Evolutionary conservation across 2,797 vertebrate species (phyloP), one percentile per base, ranked within the genome.

Genomic region (Acomys russatus): DNA sequence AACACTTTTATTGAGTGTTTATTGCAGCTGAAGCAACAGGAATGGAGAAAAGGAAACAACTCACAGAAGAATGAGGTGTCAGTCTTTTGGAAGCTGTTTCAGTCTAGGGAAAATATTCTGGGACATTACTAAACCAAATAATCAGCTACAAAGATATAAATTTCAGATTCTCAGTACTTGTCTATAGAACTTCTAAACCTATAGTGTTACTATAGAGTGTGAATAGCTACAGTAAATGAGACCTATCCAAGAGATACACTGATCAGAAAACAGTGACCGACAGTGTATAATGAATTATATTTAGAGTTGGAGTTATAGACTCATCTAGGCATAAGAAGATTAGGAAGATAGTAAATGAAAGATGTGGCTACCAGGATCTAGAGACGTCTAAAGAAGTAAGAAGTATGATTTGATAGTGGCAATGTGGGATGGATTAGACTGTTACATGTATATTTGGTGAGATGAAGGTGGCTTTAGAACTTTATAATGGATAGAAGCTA

Each of bases 1-100:
- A 84, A 80, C 49, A 76, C 9, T 76, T 94, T 95, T 88, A 92
- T 76, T 66, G 61, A 92, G 49, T 84, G 7, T 64, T 84, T 95
- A 85, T 54, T 95, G n/a, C 74, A 76, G 12, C 10, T 2, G 59
- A 74, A 80, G 74, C 10, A 94, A 91, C 63, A 92, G 30, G 79
- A 93, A 63, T 9, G 30, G 73, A 95, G 63, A 44, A 17, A 10
- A 14, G 64, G 64, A 87, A 90, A 63, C 15, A 90, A 79, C 22
- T 78, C 51, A 73, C 1, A 84, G 56, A 82, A 73, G 30, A 85
- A 84, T 90, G 38, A 92, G 23, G 49, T 4, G 0, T 61, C 38
- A 79, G 51, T 66, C 61, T 94, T 95, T 88, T 79, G 17, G 15
- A 25, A 9, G 30, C 6, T 89, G 23, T 87, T 56, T 91, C 33